Evolutionary conservation across 2,888 invertebrate genomes (phyloP), one percentile per base, ranked within the genome.

Genomic region (Anagyrus pseudococci): DNA sequence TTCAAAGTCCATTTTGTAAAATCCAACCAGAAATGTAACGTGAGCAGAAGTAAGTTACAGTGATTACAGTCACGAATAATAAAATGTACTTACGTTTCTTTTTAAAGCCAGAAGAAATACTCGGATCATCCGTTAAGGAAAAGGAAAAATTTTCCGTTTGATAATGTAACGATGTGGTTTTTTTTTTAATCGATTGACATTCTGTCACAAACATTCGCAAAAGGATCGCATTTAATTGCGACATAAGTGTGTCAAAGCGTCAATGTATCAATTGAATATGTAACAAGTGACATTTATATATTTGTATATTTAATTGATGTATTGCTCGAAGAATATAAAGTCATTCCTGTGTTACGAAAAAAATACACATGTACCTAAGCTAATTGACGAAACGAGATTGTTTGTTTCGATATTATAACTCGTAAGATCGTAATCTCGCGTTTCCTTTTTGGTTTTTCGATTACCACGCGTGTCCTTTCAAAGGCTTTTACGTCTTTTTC

Each of bases 181-280:
- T n/a, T n/a, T n/a, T n/a, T n/a, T n/a, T n/a, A n/a, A n/a, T n/a
- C n/a, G n/a, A n/a, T n/a, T n/a, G n/a, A n/a, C n/a, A n/a, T n/a
- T n/a, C n/a, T n/a, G n/a, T n/a, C n/a, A n/a, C n/a, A 52, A 46
- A 40, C 47, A 52, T 59, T 59, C 47, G n/a, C 37, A 15, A 37
- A 17, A 40, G 23, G 19, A 44, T 22, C n/a, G n/a, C 25, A 52
- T 52, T 44, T 37, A 40, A n/a, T 4, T 46, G 53, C 40, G 25
- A 20, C 17, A 37, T 46, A 40, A 10, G 8, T 52, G 46, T 37
- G 33, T 37, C 40, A 26, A 47, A 52, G n/a, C 22, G 33, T 20
- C 37, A 26, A 43, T 53, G 23, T 47, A 40, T 46, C 53, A 46
- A 53, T 53, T 26, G 33, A 50, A 50, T 13, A 33, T 17, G 23